Evolutionary conservation across 2,888 invertebrate species (phyloP).

Genomic region (Cataglyphis rosenhaueri): DNA sequence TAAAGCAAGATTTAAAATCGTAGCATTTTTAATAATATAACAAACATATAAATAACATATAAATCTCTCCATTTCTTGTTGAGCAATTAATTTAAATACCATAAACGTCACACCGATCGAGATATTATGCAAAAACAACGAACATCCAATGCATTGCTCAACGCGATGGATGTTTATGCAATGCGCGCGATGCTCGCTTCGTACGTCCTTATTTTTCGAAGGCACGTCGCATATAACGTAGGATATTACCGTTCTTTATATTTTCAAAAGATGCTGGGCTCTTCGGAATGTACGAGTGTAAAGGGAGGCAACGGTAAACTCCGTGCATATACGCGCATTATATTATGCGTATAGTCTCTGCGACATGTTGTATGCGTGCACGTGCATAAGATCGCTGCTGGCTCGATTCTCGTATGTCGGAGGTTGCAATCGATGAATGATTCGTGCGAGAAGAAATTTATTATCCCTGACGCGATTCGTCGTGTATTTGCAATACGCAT

Average conservation of each 20-base stretch:
- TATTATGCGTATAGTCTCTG: slow-evolving; percentile 34
- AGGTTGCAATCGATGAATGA: not conserved
- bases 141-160: slow-evolving; percentile 77
- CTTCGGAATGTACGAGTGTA: slow-evolving; percentile 57
- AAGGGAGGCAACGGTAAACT: slow-evolving; percentile 48
- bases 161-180: slow-evolving; percentile 72
- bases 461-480: slow-evolving; percentile 52
- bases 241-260: slow-evolving; percentile 76
- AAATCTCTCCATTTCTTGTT: slow-evolving; percentile 17
- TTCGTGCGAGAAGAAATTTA: slow-evolving; percentile 58
- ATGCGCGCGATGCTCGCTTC: slow-evolving; percentile 66
- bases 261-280: slow-evolving; percentile 69
- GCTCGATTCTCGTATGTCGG: not conserved
- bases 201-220: slow-evolving; percentile 71
- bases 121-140: slow-evolving; percentile 59
- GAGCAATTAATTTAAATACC: slow-evolving; percentile 45
- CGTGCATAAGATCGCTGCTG: slow-evolving; percentile 20
- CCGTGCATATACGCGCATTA: slow-evolving; percentile 23
- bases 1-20: slow-evolving; percentile 37
- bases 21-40: slow-evolving; percentile 36
- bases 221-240: slow-evolving; percentile 40
- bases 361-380: slow-evolving; percentile 20
- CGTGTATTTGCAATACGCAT: slow-evolving; percentile 47
- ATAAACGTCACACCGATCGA: slow-evolving; percentile 29
- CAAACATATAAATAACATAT: slow-evolving; percentile 21